Conservation (phyloP, 2,797 vertebrate genomes). For the Lutjanus argentimaculatus region DNA sequence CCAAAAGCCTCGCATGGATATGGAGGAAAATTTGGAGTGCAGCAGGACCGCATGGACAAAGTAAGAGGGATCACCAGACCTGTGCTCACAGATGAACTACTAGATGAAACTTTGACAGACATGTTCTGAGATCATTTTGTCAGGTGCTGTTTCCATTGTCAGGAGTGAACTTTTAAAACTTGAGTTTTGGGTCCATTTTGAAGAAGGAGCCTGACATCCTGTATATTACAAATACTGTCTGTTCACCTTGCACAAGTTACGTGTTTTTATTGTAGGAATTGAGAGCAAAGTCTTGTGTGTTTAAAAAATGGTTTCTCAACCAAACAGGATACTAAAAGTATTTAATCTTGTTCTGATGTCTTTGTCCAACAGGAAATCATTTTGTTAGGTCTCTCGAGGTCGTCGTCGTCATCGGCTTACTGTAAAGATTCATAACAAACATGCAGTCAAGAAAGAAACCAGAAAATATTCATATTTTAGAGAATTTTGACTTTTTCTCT, state of each 20-base stretch:
- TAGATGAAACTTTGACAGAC: too few species aligned
- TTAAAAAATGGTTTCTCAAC: neutral
- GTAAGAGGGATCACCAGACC: conserved; percentile 62
- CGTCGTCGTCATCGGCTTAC: too few species aligned
- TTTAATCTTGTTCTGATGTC: neutral
- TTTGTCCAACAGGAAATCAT: neutral
- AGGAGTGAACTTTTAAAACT: neutral
- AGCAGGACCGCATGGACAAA: conserved; percentile 98
- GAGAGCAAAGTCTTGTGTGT: neutral
- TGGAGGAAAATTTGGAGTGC: conserved; percentile 94
- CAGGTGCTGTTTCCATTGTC: neutral
- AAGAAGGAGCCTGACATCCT: neutral
- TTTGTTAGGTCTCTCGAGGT: neutral
- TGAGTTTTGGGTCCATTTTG: neutral
- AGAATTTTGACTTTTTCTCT: too few species aligned
- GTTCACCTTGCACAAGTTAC: neutral
- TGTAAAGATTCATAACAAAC: neutral
- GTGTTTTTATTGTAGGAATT: neutral
- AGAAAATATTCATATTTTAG: too few species aligned
- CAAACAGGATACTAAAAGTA: neutral
- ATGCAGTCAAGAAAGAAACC: too few species aligned
- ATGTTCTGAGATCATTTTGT: neutral
- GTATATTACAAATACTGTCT: too few species aligned
- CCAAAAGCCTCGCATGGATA: conserved; percentile 96
- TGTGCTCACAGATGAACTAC: neutral